Base-by-base conservation (phyloP, 2,113 vertebrate species). In the Vireo altiloquus region DNA sequence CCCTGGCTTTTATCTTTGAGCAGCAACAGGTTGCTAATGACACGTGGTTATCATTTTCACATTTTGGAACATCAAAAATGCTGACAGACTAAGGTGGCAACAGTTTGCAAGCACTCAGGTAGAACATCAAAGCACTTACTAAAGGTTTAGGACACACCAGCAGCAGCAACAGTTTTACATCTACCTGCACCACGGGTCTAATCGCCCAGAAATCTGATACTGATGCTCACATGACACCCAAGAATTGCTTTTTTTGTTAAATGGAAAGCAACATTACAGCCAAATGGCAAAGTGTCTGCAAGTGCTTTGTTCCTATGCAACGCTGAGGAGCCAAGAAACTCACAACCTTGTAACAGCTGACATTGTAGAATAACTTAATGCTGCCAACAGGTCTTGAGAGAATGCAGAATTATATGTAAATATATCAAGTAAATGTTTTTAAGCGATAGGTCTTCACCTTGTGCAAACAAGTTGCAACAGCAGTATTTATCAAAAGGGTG, bases 391-490 rank as follows among this genome's bases (percentile, higher is more conserved):
- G 95, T 90, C 94, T 84, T 81, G 88, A 50, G 92, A 95, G 93
- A 96, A 95, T 96, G 92, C 92, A 93, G 80, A 94, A 93, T 94
- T 95, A 66, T 95, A 54, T 92, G 95, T 93, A 95, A 95, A 95
- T 93, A 94, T 20, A 90, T 89, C 89, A 89, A 87, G 93, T 82
- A 84, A 95, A 95, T 92, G 96, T 95, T 97, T 95, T 96, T 92
- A 96, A 95, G 95, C 13, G n/a, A 70, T 89, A 96, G 95, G 90
- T 90, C 96, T 89, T 96, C 94, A 96, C 95, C 94, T 57, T 96
- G 85, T 87, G 91, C 95, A 96, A 96, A 96, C 94, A 95, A 81
- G 93, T 89, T 87, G 92, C 93, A 77, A 61, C 59, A 77, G 85
- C 94, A 94, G 59, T 87, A 92, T 94, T 94, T 95, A 87, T 96